These are phyloP conservation scores for Apogon talboti DNA, from an alignment of 2,797 vertebrate species.

Conservation along the genomic window DNA sequence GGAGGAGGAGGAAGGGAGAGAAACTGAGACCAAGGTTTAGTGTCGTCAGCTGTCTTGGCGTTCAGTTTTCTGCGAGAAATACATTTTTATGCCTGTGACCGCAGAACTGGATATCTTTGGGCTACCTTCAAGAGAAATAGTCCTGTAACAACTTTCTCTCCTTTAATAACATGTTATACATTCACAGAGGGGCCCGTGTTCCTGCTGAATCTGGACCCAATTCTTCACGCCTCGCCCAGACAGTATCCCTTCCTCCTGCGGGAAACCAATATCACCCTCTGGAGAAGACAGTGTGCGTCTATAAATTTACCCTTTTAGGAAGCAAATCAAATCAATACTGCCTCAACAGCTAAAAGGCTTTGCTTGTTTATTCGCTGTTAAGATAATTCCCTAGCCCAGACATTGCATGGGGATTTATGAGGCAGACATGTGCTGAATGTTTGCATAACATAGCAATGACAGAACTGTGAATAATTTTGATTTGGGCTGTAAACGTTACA, in stretches of 20 bases:
- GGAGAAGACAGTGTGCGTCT: conserved; percentile 60
- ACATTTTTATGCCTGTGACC: conserved; percentile 50
- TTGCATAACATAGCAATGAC: conserved; percentile 69
- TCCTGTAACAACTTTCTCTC: conserved; percentile 72
- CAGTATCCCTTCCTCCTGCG: conserved; percentile 59
- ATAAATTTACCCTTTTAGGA: conserved; percentile 74
- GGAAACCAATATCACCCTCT: conserved; percentile 71
- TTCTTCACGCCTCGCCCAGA: conserved; percentile 71
- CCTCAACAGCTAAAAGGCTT: conserved; percentile 65
- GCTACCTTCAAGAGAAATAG: conserved; percentile 74
- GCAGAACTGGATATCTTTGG: conserved; percentile 70
- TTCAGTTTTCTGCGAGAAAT: conserved; percentile 42
- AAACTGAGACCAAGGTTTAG: conserved; percentile 44
- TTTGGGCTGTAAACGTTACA: conserved; percentile 47
- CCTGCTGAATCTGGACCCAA: conserved; percentile 66
- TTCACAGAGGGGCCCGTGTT: conserved; percentile 47
- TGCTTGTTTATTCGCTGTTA: conserved; percentile 72
- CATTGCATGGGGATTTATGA: conserved; percentile 70
- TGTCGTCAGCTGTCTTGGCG: conserved; percentile 58
- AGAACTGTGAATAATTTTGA: conserved; percentile 68
- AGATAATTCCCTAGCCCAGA: conserved; percentile 66
- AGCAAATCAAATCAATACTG: conserved; percentile 77
- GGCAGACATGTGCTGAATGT: conserved; percentile 67
- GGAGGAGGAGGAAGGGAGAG: conserved; percentile 8
- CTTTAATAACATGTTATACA: conserved; percentile 72